phyloP scores from a whole-genome alignment of 2,797 vertebrate species.

The Scomberomorus guttatus region DNA sequence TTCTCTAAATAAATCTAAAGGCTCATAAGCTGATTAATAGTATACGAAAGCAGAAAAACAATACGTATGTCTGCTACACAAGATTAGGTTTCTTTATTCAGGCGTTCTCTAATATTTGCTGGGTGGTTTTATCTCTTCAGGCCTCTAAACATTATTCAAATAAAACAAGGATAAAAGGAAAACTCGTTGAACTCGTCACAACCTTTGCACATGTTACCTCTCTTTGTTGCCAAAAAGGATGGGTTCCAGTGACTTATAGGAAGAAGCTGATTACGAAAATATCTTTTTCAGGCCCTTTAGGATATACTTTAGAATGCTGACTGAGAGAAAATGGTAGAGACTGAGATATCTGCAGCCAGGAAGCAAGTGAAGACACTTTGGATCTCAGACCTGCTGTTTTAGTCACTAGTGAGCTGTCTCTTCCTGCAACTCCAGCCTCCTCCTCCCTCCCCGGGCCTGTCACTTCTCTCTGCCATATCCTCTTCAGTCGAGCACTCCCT shows the following conservation, averaged over 20 bases:
- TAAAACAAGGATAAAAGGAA: background rate
- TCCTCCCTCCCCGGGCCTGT: slow-evolving; percentile 55
- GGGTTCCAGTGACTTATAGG: background rate
- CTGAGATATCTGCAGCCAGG: slow-evolving; percentile 30
- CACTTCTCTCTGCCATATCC: slow-evolving; percentile 66
- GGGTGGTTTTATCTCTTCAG: background rate
- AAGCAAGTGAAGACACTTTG: slow-evolving; percentile 39
- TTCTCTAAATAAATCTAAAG: background rate
- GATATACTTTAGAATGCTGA: background rate
- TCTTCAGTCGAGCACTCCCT: slow-evolving; percentile 62
- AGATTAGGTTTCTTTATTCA: background rate
- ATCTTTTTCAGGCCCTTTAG: background rate
- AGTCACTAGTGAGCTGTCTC: slow-evolving; percentile 69
- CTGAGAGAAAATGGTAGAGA: slow-evolving; percentile 20
- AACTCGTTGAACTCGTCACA: background rate
- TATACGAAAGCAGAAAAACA: background rate
- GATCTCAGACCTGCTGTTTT: slow-evolving; percentile 67
- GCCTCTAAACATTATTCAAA: background rate
- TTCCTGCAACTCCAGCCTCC: slow-evolving; percentile 46
- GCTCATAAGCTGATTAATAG: background rate
- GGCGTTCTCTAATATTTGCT: background rate
- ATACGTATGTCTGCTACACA: background rate
- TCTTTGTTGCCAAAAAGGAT: background rate
- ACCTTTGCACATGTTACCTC: background rate
- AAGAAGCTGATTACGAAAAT: background rate